These are phyloP conservation scores for Drosophila mimetica DNA, from an alignment of 2,888 invertebrate genomes.

Conservation along the genomic window DNA sequence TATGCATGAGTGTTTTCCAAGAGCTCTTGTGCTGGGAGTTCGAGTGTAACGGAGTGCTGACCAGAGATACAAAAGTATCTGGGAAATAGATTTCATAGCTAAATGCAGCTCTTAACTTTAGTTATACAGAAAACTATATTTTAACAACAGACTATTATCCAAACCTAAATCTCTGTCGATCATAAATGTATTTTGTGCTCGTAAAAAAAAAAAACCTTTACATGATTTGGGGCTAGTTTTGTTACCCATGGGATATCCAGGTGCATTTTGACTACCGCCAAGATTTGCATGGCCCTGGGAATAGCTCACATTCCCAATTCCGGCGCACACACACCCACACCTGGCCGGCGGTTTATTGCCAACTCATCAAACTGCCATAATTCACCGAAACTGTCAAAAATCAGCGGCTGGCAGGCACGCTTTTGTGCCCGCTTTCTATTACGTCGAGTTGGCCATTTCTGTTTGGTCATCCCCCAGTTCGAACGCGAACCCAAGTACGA, in stretches of 20 bases:
- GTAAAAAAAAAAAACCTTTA: conserved; percentile 28
- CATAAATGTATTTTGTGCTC: conserved; percentile 21
- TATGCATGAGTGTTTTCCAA: conserved; percentile 12
- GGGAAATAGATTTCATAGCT: not conserved
- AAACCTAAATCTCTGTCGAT: not conserved
- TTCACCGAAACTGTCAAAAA: conserved; percentile 80
- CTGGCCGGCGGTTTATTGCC: conserved; percentile 59
- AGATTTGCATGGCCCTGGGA: conserved; percentile 39
- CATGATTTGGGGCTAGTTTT: conserved; percentile 17
- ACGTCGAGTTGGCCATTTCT: conserved; percentile 42
- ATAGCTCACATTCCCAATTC: conserved; percentile 3
- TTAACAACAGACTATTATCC: not conserved
- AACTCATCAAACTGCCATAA: conserved; percentile 81
- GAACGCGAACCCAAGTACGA: conserved; percentile 9
- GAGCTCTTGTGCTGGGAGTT: conserved; percentile 21
- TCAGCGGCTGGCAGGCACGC: conserved; percentile 73
- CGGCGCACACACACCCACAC: conserved; percentile 31
- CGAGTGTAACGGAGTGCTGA: conserved; percentile 33
- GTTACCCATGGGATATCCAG: not conserved
- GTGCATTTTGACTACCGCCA: conserved; percentile 12
- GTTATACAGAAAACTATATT: not conserved
- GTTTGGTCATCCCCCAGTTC: conserved; percentile 62
- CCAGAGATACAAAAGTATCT: conserved; percentile 13
- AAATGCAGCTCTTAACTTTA: not conserved
- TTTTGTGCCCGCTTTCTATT: conserved; percentile 54